phyloP scores from a whole-genome alignment of 1,140 invertebrate species.

The Cotesia typhae region DNA sequence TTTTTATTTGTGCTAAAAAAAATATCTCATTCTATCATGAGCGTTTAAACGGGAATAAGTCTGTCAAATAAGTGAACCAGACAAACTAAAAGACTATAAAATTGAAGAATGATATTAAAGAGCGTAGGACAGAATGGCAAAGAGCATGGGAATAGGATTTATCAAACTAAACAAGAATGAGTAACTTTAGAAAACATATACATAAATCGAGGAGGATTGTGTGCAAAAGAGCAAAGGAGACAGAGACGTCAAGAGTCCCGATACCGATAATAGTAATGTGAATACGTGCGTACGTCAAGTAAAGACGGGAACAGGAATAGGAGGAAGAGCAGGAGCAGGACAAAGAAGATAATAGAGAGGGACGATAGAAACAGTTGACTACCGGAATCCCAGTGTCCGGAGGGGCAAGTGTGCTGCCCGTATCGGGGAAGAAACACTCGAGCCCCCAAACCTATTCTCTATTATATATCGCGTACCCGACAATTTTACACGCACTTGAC shows the following conservation, averaged over 20 bases:
- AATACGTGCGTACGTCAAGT: slow-evolving; percentile 2
- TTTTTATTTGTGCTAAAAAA: too few relatives aligned
- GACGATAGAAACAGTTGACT: slow-evolving; percentile 63
- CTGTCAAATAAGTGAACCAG: too few relatives aligned
- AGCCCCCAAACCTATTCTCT: slow-evolving; percentile 39
- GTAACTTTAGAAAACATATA: too few relatives aligned
- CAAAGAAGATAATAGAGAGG: slow-evolving; percentile 23
- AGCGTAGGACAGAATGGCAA: too few relatives aligned
- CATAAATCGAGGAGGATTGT: too few relatives aligned
- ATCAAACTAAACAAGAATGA: too few relatives aligned
- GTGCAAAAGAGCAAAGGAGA: neutral
- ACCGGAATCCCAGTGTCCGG: slow-evolving; percentile 62
- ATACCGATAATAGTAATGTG: too few relatives aligned
- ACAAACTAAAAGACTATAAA: too few relatives aligned
- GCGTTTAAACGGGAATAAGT: too few relatives aligned
- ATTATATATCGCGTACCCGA: slow-evolving; percentile 56
- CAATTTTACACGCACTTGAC: slow-evolving; percentile 68
- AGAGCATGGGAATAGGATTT: too few relatives aligned
- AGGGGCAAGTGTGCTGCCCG: slow-evolving; percentile 51
- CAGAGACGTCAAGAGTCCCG: neutral
- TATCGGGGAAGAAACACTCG: slow-evolving; percentile 23
- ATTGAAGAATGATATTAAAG: too few relatives aligned
- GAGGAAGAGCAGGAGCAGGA: neutral
- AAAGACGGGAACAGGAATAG: slow-evolving; percentile 28
- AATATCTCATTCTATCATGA: too few relatives aligned